Conservation (phyloP, 1,140 invertebrate genomes). For the Brachionus plicatilis region DNA sequence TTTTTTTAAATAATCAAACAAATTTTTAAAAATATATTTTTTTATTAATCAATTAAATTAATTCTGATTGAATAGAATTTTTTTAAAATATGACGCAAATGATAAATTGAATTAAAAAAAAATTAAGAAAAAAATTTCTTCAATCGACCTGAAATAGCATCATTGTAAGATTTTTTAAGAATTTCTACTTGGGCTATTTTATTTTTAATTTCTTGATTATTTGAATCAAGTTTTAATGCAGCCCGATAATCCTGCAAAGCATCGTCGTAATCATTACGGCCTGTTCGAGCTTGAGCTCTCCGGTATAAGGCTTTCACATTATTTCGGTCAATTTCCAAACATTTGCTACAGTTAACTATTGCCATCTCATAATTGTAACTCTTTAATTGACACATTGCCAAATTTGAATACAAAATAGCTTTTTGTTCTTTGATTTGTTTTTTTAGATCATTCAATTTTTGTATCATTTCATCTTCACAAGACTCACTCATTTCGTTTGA, state of each 20-base stretch:
- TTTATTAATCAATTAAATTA: no score
- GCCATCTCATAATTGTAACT: constrained; percentile 67
- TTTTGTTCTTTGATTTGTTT: background rate
- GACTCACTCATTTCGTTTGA: background rate
- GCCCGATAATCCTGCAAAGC: constrained; percentile 74
- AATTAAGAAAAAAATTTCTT: constrained; percentile 17
- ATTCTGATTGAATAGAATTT: no score
- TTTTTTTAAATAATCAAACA: no score
- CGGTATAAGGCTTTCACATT: constrained; percentile 87
- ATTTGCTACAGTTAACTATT: constrained; percentile 63
- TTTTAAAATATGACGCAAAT: no score
- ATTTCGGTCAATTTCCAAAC: constrained; percentile 66
- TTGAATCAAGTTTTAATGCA: constrained; percentile 67
- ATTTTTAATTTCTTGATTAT: constrained; percentile 62
- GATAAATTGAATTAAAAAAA: background rate
- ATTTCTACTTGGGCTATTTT: background rate
- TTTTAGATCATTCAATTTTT: background rate
- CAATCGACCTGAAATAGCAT: background rate
- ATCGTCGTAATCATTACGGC: constrained; percentile 68
- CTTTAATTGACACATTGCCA: constrained; percentile 79
- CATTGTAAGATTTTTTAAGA: background rate
- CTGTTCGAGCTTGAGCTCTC: constrained; percentile 72
- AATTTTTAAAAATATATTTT: no score
- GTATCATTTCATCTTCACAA: background rate
- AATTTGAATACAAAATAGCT: constrained; percentile 59